phyloP scores from a whole-genome alignment of 2,113 vertebrate species.

The Microtus oregoni region DNA sequence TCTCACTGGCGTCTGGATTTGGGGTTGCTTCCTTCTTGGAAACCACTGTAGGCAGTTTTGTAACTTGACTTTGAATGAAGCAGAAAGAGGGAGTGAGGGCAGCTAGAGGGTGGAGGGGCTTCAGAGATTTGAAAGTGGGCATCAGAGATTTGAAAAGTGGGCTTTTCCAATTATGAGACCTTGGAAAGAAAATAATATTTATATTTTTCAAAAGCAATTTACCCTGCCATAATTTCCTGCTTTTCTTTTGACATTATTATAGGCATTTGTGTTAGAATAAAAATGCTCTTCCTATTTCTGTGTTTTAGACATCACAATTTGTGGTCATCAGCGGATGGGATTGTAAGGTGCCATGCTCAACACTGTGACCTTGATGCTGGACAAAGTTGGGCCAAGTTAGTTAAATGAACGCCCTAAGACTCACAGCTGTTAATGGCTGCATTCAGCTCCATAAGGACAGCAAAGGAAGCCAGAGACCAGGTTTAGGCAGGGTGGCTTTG shows the following conservation, averaged over 20 bases:
- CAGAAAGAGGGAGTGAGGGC: conserved; percentile 59
- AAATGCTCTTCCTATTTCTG: conserved; percentile 68
- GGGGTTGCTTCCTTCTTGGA: conserved; percentile 53
- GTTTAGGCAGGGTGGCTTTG: conserved; percentile 11
- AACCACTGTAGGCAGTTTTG: conserved; percentile 65
- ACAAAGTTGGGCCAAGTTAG: background rate
- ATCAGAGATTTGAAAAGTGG: conserved; percentile 54
- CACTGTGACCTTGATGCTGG: conserved; percentile 25
- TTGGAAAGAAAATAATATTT: conserved; percentile 75
- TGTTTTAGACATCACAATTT: conserved; percentile 49
- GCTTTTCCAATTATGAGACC: conserved; percentile 61
- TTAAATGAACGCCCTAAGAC: background rate
- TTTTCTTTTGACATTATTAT: conserved; percentile 72
- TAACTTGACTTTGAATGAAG: conserved; percentile 73
- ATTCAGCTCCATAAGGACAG: background rate
- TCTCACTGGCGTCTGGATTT: conserved; percentile 47
- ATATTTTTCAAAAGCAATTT: conserved; percentile 57
- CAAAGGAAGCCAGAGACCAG: conserved; percentile 49
- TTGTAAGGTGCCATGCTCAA: conserved; percentile 3
- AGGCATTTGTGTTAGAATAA: conserved; percentile 60
- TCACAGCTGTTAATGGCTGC: background rate
- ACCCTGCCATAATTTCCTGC: conserved; percentile 69
- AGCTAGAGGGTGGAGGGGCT: conserved; percentile 63
- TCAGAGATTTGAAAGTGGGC: conserved; percentile 52
- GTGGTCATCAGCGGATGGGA: conserved; percentile 35